phyloP scores from a whole-genome alignment of 2,888 invertebrate species.

The Thalpophila matura region DNA sequence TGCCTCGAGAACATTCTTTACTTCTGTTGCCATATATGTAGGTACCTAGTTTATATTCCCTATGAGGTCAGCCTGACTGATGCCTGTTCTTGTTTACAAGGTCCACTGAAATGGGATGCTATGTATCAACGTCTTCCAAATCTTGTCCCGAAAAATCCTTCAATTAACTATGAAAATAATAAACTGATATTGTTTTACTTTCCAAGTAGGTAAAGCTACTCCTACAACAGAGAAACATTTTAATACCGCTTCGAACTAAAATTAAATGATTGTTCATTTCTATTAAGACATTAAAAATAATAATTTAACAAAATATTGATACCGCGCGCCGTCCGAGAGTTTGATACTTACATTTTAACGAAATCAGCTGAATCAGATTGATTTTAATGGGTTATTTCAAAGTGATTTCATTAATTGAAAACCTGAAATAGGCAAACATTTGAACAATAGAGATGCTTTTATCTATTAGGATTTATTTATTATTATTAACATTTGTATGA shows the following conservation, averaged over 20 bases:
- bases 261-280: slow-evolving; percentile 20
- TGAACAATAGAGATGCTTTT: not conserved
- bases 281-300: slow-evolving; percentile 1
- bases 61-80: slow-evolving; percentile 74
- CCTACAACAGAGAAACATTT: slow-evolving; percentile 12
- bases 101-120: slow-evolving; percentile 55
- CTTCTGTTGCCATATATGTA: slow-evolving; percentile 61
- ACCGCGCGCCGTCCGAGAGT: not conserved
- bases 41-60: slow-evolving; percentile 77
- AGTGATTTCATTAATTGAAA: not conserved
- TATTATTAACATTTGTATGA: not conserved
- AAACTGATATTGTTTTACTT: not conserved
- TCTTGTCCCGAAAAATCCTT: slow-evolving; percentile 29
- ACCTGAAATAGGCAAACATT: not conserved
- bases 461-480: not conserved
- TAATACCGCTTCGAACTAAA: slow-evolving; percentile 11
- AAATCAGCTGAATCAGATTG: slow-evolving; percentile 7
- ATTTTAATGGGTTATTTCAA: slow-evolving; percentile 10
- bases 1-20: slow-evolving; percentile 79
- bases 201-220: slow-evolving; percentile 11
- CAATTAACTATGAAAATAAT: slow-evolving; percentile 26
- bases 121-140: slow-evolving; percentile 55
- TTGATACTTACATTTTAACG: slow-evolving; percentile 32
- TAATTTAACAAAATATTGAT: slow-evolving; percentile 11
- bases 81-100: slow-evolving; percentile 75